Conservation (phyloP, 2,797 vertebrate species). For the Apodemus agrarius region DNA sequence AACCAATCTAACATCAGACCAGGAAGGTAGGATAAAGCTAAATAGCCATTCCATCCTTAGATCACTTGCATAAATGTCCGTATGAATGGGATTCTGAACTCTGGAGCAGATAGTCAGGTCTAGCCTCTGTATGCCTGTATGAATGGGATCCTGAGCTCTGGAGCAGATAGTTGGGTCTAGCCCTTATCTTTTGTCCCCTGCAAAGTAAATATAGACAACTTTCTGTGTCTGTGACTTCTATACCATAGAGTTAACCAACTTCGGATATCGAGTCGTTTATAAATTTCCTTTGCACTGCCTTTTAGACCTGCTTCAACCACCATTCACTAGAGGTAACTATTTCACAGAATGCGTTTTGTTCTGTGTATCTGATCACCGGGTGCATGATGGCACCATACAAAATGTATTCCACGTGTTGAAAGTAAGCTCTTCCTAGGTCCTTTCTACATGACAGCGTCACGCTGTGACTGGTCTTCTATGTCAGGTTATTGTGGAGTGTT, state of each 20-base stretch:
- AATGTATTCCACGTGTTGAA: neutral
- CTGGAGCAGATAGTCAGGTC: neutral
- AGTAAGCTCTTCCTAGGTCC: neutral
- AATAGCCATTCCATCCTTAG: neutral
- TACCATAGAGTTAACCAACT: neutral
- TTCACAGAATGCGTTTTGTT: neutral
- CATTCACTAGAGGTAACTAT: neutral
- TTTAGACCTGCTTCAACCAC: neutral
- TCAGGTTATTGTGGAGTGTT: too few relatives aligned
- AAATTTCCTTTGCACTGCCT: neutral
- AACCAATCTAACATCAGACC: neutral
- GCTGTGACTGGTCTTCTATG: neutral
- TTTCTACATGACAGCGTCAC: neutral
- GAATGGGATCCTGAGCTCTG: too few relatives aligned
- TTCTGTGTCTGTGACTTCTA: neutral
- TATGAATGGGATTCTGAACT: neutral
- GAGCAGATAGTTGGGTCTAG: too few relatives aligned
- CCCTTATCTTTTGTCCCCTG: neutral
- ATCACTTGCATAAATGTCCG: neutral
- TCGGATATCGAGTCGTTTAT: neutral
- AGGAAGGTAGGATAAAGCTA: constrained; percentile 15
- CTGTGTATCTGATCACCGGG: neutral
- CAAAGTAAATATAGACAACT: neutral
- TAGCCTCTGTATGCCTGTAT: too few relatives aligned
- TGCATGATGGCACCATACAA: neutral